Conservation (phyloP, 2,113 vertebrate species). For the Leptobrachium ailaonicum region DNA sequence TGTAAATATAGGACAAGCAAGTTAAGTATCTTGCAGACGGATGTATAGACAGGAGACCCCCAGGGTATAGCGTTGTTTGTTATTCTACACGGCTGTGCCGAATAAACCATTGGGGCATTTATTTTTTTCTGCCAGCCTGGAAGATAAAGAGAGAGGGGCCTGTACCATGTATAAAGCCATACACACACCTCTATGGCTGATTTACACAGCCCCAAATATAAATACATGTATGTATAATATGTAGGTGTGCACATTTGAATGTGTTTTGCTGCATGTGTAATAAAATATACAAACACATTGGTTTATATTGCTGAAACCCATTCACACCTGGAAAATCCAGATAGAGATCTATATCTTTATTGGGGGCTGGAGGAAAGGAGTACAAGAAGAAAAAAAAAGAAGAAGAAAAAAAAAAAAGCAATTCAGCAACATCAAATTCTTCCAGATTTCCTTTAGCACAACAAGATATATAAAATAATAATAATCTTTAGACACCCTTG, state of each 20-base stretch:
- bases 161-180: too few relatives aligned
- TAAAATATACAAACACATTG: neutral
- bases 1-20: too few relatives aligned
- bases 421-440: conserved; percentile 39
- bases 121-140: too few relatives aligned
- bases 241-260: neutral
- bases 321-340: neutral
- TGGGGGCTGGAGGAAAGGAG: neutral
- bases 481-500: conserved; percentile 67
- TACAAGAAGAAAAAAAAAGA: too few relatives aligned
- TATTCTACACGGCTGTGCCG: too few relatives aligned
- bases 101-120: too few relatives aligned
- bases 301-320: neutral
- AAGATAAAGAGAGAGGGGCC: too few relatives aligned
- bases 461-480: conserved; percentile 60
- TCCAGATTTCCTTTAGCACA: conserved; percentile 53
- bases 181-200: too few relatives aligned
- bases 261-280: neutral
- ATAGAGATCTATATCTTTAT: neutral
- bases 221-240: neutral
- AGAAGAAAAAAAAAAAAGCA: conserved; percentile 38
- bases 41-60: too few relatives aligned
- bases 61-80: too few relatives aligned
- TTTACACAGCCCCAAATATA: neutral
- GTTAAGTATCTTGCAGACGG: too few relatives aligned